Base-by-base conservation (phyloP, 2,797 vertebrate genomes). In the Eutrigla gurnardus region DNA sequence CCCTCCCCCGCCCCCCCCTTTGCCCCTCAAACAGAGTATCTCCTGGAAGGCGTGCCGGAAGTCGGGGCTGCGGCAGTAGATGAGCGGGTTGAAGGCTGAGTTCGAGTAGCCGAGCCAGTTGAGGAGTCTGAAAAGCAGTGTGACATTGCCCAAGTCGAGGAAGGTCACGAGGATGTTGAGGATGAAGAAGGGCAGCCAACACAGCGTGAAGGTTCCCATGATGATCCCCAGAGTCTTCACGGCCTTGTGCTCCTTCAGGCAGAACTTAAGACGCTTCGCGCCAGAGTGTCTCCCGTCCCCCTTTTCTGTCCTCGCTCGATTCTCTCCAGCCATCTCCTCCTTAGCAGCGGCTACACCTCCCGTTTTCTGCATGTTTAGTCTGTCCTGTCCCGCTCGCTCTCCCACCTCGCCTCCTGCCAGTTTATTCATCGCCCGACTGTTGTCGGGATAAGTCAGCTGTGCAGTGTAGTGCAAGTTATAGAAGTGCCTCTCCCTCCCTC, bases 21-120 rank as follows among this genome's bases (percentile, higher is more conserved):
- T 82, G 35, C 77, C 88, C 80, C 94, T 94, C 45, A 95, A 70
- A 77, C 95, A 96, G 71, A 99, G 95, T 53, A 99, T 95, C 91
- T 98, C 97, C 93, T 99, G 96, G 85, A 99, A 98, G 72, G 97
- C 97, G 3, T 95, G 94, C 81, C 98, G 95, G 92, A 99, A 99
- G 86, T 99, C 97, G 0, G 96, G 96, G 86, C 98, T 99, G 45
- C 96, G 93, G 92, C 97, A 99, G 94, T 99, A 99, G 88, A 99
- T 99, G 4, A 99, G 89, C 0, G 98, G 98, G 84, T 99, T 99
- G 92, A 99, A 99, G 53, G 94, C 97, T 0, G 98, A 99, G 87
- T 99, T 99, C 83, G 96, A 89, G 15, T 98, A 99, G 53, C 98
- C 98, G 1, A 99, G 87, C 98, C 98, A 99, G 94, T 99, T 99